Base-by-base conservation (phyloP, 2,113 vertebrate species). In the Atractosteus spatula region DNA sequence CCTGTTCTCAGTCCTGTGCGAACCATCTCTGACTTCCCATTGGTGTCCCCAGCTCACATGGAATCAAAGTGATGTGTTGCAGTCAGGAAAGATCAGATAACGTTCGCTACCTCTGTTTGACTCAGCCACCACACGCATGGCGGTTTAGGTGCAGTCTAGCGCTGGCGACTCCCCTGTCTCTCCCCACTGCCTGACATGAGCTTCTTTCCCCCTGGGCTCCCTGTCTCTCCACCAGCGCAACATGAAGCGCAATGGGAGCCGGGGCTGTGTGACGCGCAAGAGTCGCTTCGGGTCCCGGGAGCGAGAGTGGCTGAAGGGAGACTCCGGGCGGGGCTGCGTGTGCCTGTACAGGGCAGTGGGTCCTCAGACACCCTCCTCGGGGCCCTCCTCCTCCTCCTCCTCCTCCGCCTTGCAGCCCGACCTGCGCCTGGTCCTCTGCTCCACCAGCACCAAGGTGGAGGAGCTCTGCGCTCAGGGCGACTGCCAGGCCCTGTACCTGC, bases 231-330 rank as follows among this genome's bases (percentile, higher is more conserved):
- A 64, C 64, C 87, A 98, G 96, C 94, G 95, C 77, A 98, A 96
- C 84, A 96, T 94, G 88, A 97, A 95, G 84, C 88, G 91, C 66
- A 91, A 91, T 17, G 95, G 94, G 41, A 96, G 94, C 83, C 92
- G 92, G 69, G 91, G 91, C 80, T 94, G 94, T 42, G 78, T 94
- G 82, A 94, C 84, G 61, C 88, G 94, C 84, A 95, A 93, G 86
- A 94, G 87, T 55, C 88, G 94, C 14, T 93, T 96, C 55, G 94
- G 94, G 47, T 97, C 96, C 17, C 92, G 94, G 12, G 97, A 98
- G 84, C 86, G 95, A 77, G 93, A 96, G 72, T 98, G 97, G 97
- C 88, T 98, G 57, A 94, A 91, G 74, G 94, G 92, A 68, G 94
- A 96, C 51, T 75, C 90, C 16, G 89, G 90, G 71, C 92, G 96